Evolutionary conservation across 35 echinoderm and acorn worm genomes (phyloP), one percentile per base, ranked within the genome.

Genomic region (Hemicentrotus pulcherrimus): DNA sequence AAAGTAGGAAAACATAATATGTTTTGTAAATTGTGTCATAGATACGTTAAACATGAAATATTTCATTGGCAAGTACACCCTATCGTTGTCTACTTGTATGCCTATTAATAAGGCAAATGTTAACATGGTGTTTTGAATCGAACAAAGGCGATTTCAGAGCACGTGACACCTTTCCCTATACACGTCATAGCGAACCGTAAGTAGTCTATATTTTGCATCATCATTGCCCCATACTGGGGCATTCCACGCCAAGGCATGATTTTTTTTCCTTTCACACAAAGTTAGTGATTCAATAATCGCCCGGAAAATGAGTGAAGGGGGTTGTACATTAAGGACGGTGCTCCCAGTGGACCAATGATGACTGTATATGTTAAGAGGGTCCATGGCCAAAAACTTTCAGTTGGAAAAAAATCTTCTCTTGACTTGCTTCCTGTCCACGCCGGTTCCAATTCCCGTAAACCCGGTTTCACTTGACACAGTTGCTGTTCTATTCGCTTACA

Each of bases 371-470:
- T 78, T 78, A 28, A 78, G 65, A 22, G 65, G 28, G 65, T 78
- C 65, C 65, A 78, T 78, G 28, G 65, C 65, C 65, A 78, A 78
- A 78, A 78, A 78, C 19, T 78, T 78, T 28, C 5, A n/a, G 24
- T 78, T 78, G 65, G 28, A 78, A 78, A 78, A 78, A 78, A 78
- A 78, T 78, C 65, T 78, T 78, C 65, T n/a, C 65, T 78, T 78
- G 65, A 78, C 65, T 78, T 78, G 28, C 65, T 28, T 78, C 65
- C 65, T 78, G 65, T 78, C 28, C 65, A 28, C 19, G 65, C 65
- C 65, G 65, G 65, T 78, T 78, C 22, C 28, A 78, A 78, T 78
- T 78, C 65, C 22, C 65, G 19, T 78, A 78, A 78, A 78, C 65
- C 65, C 65, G 65, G 28, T 78, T 78, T 78, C 65, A 78, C 6